These are phyloP conservation scores for Loriculus beryllinus DNA, from an alignment of 2,797 vertebrate species.

Conservation along the genomic window DNA sequence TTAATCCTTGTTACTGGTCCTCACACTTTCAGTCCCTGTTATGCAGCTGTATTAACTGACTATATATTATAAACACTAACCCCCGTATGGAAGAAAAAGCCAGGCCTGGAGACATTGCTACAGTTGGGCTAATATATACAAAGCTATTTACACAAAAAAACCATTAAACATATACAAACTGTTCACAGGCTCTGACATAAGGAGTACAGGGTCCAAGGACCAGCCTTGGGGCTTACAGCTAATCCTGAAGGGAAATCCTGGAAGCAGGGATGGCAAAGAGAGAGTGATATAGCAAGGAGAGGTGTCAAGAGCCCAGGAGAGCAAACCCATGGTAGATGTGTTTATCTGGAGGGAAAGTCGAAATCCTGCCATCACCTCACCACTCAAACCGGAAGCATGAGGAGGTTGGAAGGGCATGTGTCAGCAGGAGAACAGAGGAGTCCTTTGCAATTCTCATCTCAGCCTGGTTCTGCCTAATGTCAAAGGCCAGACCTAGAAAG, in stretches of 20 bases:
- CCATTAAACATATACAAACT: constrained; percentile 58
- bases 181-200: constrained; percentile 50
- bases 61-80: constrained; percentile 13
- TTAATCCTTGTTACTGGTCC: neutral
- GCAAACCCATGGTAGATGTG: neutral
- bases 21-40: neutral
- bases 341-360: neutral
- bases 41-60: neutral
- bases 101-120: constrained; percentile 35
- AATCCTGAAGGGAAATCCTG: constrained; percentile 42
- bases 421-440: neutral
- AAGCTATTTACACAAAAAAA: constrained; percentile 65
- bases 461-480: neutral
- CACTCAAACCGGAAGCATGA: neutral
- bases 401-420: neutral
- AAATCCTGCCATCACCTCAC: neutral
- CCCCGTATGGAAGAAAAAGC: neutral
- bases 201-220: constrained; percentile 16
- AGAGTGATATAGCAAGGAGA: neutral
- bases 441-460: neutral
- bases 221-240: constrained; percentile 48
- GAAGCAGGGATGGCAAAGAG: neutral
- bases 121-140: constrained; percentile 66
- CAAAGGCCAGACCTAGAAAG: neutral
- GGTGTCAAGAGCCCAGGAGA: neutral